phyloP scores from a whole-genome alignment of 2,113 vertebrate genomes.

The Vidua chalybeata region DNA sequence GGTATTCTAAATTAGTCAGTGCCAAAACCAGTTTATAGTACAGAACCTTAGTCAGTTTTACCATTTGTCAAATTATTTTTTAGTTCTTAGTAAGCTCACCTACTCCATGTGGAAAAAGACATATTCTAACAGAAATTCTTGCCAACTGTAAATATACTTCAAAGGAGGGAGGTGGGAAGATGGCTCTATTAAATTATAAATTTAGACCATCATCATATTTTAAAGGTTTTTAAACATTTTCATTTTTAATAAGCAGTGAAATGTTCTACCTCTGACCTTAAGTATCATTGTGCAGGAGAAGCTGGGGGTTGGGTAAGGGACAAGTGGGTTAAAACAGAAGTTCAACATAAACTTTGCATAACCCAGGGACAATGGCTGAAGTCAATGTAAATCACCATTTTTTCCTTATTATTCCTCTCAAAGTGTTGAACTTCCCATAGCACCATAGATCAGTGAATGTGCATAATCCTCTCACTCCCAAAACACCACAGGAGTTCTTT shows the following conservation, averaged over 20 bases:
- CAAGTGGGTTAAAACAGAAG: not conserved
- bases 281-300: not conserved
- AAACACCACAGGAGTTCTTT: not conserved
- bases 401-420: not conserved
- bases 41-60: not conserved
- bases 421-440: not conserved
- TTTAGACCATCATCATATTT: not conserved
- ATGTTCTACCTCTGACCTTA: not conserved
- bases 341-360: not conserved
- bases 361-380: not conserved
- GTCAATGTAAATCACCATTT: not conserved
- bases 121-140: not conserved
- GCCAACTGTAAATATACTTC: not conserved
- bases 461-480: not conserved
- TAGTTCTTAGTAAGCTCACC: not conserved
- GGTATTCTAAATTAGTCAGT: not conserved
- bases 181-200: not conserved
- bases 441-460: not conserved
- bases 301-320: not conserved
- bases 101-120: not conserved
- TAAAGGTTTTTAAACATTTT: not conserved
- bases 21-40: not conserved
- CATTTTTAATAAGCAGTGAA: not conserved
- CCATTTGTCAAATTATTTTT: not conserved
- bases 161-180: accelerated